These are phyloP conservation scores for Limnephilus lunatus DNA, from an alignment of 2,888 invertebrate species.

Conservation along the genomic window DNA sequence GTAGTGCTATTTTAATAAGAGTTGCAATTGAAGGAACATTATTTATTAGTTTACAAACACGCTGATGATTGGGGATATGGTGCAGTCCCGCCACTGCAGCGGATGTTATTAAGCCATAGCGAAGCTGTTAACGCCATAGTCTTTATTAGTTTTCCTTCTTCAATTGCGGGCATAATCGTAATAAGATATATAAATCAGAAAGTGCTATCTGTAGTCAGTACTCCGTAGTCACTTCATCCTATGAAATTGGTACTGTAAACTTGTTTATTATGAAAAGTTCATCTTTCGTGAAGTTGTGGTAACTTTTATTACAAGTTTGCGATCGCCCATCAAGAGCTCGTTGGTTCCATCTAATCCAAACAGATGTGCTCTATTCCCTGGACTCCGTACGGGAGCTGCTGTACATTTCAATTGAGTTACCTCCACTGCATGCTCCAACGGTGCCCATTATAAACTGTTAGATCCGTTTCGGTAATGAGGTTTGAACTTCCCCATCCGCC, in stretches of 20 bases:
- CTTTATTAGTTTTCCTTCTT: not conserved
- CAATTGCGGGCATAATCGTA: not conserved
- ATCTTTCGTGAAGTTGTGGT: not conserved
- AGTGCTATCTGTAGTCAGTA: too few species aligned
- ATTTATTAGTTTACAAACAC: not conserved
- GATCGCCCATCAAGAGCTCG: slow-evolving; percentile 11
- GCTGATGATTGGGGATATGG: not conserved
- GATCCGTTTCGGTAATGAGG: slow-evolving; percentile 1
- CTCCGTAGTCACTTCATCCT: too few species aligned
- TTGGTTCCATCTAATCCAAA: slow-evolving; percentile 12
- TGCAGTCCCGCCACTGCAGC: not conserved
- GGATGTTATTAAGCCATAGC: slow-evolving; percentile 2
- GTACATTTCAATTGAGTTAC: slow-evolving; percentile 4
- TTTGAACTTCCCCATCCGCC: not conserved
- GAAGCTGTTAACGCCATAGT: not conserved
- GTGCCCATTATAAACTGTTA: not conserved
- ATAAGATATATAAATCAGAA: too few species aligned
- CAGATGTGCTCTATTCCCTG: not conserved
- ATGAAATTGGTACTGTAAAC: not conserved
- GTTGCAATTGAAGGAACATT: not conserved
- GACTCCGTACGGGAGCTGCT: not conserved
- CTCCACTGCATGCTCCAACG: not conserved
- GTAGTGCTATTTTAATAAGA: not conserved
- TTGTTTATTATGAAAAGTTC: not conserved
- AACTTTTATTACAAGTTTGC: not conserved